Conservation (phyloP, 2,888 invertebrate genomes). For the Nephrotoma appendiculata region DNA sequence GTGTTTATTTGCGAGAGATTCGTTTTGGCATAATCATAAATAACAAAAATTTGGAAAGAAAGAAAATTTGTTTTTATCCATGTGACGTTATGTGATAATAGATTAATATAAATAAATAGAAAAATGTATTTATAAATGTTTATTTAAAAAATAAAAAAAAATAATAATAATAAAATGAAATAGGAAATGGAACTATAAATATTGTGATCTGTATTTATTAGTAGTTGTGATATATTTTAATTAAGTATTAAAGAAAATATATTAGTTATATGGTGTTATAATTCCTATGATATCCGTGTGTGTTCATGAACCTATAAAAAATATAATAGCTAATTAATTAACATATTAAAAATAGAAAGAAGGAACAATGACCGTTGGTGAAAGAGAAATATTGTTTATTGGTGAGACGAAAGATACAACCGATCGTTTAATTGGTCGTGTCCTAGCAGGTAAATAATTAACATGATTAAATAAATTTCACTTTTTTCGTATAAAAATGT, state of each 20-base stretch:
- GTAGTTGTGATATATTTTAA: not conserved
- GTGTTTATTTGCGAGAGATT: not conserved
- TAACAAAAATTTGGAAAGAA: not conserved
- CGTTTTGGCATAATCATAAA: not conserved
- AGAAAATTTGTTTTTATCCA: not conserved
- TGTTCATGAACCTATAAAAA: not conserved
- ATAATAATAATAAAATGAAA: not conserved
- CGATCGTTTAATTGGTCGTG: conserved; percentile 29
- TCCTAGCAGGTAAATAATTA: conserved; percentile 25
- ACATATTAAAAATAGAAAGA: not conserved
- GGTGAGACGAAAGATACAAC: conserved; percentile 20
- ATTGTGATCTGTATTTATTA: not conserved
- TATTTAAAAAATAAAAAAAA: not conserved
- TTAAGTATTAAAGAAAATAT: not conserved
- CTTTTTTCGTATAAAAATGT: not conserved
- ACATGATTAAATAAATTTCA: not conserved
- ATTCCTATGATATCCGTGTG: not conserved
- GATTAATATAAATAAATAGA: not conserved
- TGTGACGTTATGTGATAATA: not conserved
- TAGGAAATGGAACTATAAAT: not conserved
- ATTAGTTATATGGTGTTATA: not conserved
- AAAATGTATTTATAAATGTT: not conserved
- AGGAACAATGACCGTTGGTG: conserved; percentile 27
- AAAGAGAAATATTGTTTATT: conserved; percentile 28
- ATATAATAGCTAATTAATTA: not conserved